Base-by-base conservation (phyloP, 1,140 invertebrate species). In the Zophobas morio region DNA sequence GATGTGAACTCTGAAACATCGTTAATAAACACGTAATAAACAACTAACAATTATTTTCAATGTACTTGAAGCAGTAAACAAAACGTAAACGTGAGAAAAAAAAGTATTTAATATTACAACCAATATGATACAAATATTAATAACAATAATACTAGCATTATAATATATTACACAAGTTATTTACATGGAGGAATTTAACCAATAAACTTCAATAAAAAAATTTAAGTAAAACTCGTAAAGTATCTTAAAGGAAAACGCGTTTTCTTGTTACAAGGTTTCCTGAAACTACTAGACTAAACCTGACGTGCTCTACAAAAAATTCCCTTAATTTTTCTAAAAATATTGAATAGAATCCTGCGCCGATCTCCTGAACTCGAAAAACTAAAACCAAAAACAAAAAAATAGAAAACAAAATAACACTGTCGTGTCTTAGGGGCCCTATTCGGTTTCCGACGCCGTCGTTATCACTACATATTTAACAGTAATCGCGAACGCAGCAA, bases 401-500 rank as follows among this genome's bases (percentile, higher is more conserved):
- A 54, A 54, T 36, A 36, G 39, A 73, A 54, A 73, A 46, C 37
- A 46, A 20, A 37, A 56, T n/a, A 36, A 73, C n/a, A 32, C 37
- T 39, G 32, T 32, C 47, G n/a, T 36, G 4, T 6, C 2, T 40
- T 72, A 70, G 63, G n/a, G 53, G 37, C 54, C 71, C 74, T 71
- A 80, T 75, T 81, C 78, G 8, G 80, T 78, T 79, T 82, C 81
- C 2, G 78, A 80, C 8, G 77, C 78, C 77, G 81, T 83, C 37
- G 86, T 90, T 83, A 86, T 88, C 72, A 95, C 86, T 32, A 97
- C 95, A 88, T 95, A 95, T 88, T 95, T 96, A 6, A 97, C 95
- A 80, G 92, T 93, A 80, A 93, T 95, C 32, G 94, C 94, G 86
- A 97, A 96, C 37, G 92, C 92, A n/a, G 93, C 94, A 86, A 96